Evolutionary conservation across 2,797 vertebrate species (phyloP).

Genomic region (Nyctalus aviator): DNA sequence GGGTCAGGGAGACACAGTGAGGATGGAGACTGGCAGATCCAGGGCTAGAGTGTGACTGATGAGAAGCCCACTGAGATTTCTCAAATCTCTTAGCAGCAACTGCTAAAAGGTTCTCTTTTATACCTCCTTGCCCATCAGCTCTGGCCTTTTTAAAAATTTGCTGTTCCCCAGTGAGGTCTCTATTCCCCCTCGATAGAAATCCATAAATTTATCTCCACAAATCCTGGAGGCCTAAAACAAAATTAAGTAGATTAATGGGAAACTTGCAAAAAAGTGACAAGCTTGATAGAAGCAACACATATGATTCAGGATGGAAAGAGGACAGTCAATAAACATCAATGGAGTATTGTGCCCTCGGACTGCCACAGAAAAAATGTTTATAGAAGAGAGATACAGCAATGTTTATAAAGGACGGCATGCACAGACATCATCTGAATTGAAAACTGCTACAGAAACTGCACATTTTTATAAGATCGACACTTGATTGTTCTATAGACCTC

Average conservation of each 20-base stretch:
- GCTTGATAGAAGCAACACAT: neutral
- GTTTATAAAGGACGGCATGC: neutral
- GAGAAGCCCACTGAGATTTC: neutral
- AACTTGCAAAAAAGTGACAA: slow-evolving; percentile 8
- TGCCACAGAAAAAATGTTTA: neutral
- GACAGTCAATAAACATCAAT: slow-evolving; percentile 46
- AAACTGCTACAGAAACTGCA: neutral
- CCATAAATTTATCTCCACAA: neutral
- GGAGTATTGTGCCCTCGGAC: neutral
- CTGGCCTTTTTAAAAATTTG: neutral
- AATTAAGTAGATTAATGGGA: slow-evolving; percentile 18
- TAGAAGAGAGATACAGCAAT: neutral
- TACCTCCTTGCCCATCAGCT: neutral
- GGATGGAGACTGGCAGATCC: too few relatives aligned
- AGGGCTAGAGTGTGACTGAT: rapidly evolving
- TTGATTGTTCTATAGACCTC: neutral
- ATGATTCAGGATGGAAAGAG: neutral
- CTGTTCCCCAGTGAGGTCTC: neutral
- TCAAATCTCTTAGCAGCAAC: neutral
- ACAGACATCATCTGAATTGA: neutral
- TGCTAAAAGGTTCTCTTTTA: neutral
- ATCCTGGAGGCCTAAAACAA: neutral
- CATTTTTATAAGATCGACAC: neutral
- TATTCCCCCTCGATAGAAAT: neutral
- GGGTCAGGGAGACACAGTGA: neutral